Evolutionary conservation across 2,113 vertebrate genomes (phyloP), one percentile per base, ranked within the genome.

Genomic region (Leptodactylus fuscus): DNA sequence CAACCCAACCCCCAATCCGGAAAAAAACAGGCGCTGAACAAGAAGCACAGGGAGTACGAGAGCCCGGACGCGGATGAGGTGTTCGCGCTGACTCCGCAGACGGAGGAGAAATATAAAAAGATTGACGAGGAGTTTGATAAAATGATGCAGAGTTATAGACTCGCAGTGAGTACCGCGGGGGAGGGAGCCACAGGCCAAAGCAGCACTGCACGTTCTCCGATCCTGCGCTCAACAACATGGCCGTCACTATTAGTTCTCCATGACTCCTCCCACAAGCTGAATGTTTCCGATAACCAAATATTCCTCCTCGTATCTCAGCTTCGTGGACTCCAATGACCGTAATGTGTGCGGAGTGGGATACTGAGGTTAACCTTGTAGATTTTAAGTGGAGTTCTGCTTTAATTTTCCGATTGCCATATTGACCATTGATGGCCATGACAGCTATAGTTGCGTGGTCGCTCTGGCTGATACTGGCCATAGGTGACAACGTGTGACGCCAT

Each of bases 111-210:
- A 94, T 99, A 99, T 97, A 98, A 97, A 98, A 99, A 98, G 96
- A 99, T 99, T 97, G 97, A 99, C 96, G 97, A 99, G 96, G 97
- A 99, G 90, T 99, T 99, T 98, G 97, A 99, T 99, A 98, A 97
- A 97, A 99, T 99, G 97, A 99, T 99, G 97, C 97, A 98, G 96
- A 98, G 94, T 95, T 98, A 99, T 97, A 96, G 97, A 95, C 97
- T 98, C 96, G 95, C 97, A 96, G 97, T 98, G 97, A 99, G 97
- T 99, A 99, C 95, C 86, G 51, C 82, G 91, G 83, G 91, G 93
- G 91, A 91, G 91, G 84, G 55, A 88, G 91, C 84, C 91, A 93
- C 90, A 91, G 91, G 87, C 83, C 91, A 73, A 49, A 60, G 77
- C 84, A 86, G 84, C 84, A 86, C 77, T 86, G 84, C 84, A 86